Percentiles rank a stretch among this genome's conserved stretches.
Conservation (phyloP, 2,797 vertebrate species). For the Xenopus petersii region DNA sequence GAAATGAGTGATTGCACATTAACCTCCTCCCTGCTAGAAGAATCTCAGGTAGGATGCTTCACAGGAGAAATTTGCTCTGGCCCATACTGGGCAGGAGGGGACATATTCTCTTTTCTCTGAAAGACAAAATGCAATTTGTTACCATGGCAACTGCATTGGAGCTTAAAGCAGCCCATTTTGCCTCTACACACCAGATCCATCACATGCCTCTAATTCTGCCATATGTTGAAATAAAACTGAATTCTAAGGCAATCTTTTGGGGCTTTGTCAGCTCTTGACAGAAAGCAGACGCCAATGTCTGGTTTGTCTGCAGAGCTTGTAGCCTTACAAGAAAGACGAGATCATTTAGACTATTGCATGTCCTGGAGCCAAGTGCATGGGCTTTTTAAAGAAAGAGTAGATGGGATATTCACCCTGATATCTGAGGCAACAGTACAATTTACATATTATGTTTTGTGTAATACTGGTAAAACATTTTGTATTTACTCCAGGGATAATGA, state of each 20-base stretch:
- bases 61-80: not conserved
- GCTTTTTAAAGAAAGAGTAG: too few species aligned
- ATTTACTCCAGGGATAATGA: too few species aligned
- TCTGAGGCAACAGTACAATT: too few species aligned
- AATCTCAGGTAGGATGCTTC: not conserved
- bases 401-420: too few species aligned
- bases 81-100: not conserved
- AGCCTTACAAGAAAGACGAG: too few species aligned
- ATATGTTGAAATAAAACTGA: not conserved
- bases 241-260: not conserved
- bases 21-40: not conserved
- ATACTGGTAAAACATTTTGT: too few species aligned
- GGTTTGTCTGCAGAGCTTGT: not conserved
- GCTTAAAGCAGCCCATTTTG: not conserved
- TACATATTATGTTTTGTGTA: too few species aligned
- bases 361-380: too few species aligned
- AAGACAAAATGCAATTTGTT: slow-evolving; percentile 4
- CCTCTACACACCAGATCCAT: slow-evolving; percentile 1
- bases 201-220: slow-evolving; percentile 20
- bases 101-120: not conserved
- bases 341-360: too few species aligned
- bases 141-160: slow-evolving; percentile 11
- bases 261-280: too few species aligned
- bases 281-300: too few species aligned
- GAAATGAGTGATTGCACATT: not conserved